A percentile compares a stretch with the other conserved stretches of the same genome.
Evolutionary conservation across 2,113 vertebrate species (phyloP).

Genomic region (Polyodon spathula): DNA sequence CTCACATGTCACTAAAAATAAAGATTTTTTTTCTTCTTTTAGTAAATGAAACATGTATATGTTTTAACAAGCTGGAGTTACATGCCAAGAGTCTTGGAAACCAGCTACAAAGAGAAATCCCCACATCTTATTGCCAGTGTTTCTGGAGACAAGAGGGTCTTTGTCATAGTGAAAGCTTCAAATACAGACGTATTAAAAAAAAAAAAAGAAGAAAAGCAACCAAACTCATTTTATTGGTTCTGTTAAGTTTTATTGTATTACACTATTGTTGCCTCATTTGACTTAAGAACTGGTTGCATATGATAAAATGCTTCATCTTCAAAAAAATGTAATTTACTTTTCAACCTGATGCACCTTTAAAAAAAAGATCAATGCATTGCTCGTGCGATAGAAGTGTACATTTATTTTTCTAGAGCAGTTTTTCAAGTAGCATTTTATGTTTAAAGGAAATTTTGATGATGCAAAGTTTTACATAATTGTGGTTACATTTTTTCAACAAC

Average conservation of each 20-base stretch:
- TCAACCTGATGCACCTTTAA: no score
- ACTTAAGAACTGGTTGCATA: not conserved
- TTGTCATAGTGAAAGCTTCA: not conserved
- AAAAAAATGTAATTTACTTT: no score
- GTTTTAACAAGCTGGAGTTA: slow-evolving; percentile 9
- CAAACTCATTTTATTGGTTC: not conserved
- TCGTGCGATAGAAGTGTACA: no score
- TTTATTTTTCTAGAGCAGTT: no score
- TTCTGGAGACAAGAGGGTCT: not conserved
- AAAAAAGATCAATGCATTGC: no score
- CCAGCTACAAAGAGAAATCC: slow-evolving; percentile 1
- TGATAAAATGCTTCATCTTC: no score
- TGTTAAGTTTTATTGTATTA: not conserved
- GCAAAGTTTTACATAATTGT: no score
- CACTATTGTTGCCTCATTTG: not conserved
- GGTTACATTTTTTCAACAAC: no score
- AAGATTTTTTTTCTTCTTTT: not conserved
- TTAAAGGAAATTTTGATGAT: no score
- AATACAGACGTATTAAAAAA: not conserved
- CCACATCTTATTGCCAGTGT: slow-evolving; percentile 3
- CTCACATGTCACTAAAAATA: slow-evolving; percentile 3
- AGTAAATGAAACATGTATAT: slow-evolving; percentile 12
- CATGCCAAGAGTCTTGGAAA: not conserved
- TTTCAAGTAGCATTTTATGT: no score
- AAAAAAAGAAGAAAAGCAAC: not conserved